Conservation (phyloP, 2,888 invertebrate species). For the Rhodophaea formosa region DNA sequence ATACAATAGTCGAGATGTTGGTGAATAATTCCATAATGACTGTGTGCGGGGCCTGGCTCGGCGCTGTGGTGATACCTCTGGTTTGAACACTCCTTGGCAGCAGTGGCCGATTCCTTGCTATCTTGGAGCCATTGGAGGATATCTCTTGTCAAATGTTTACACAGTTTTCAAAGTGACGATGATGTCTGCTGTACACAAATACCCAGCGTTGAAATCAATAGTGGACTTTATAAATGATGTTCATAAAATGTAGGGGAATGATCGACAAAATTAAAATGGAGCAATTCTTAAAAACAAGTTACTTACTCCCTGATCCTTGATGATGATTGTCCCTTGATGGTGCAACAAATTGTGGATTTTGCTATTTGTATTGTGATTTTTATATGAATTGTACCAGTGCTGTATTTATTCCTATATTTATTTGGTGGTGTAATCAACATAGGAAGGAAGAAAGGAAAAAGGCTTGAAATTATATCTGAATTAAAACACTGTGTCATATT, state of each 20-base stretch:
- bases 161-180: slow-evolving; percentile 70
- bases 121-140: slow-evolving; percentile 84
- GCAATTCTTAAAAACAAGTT: no score
- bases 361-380: no score
- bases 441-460: no score
- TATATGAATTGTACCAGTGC: no score
- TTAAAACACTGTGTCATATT: no score
- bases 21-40: slow-evolving; percentile 80
- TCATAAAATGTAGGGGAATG: slow-evolving; percentile 53
- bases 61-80: slow-evolving; percentile 91
- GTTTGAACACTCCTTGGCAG: slow-evolving; percentile 96
- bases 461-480: no score
- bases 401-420: no score
- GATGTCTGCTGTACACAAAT: slow-evolving; percentile 57
- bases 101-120: slow-evolving; percentile 88
- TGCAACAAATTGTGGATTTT: no score
- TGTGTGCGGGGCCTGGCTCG: slow-evolving; percentile 90
- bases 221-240: slow-evolving; percentile 54
- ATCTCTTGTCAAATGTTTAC: slow-evolving; percentile 77
- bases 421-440: no score
- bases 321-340: no score
- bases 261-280: no score
- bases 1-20: slow-evolving; percentile 79
- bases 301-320: no score
- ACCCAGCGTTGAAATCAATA: slow-evolving; percentile 54